These are phyloP conservation scores for Aythya fuligula DNA, from an alignment of 2,797 vertebrate genomes.

Conservation along the genomic window DNA sequence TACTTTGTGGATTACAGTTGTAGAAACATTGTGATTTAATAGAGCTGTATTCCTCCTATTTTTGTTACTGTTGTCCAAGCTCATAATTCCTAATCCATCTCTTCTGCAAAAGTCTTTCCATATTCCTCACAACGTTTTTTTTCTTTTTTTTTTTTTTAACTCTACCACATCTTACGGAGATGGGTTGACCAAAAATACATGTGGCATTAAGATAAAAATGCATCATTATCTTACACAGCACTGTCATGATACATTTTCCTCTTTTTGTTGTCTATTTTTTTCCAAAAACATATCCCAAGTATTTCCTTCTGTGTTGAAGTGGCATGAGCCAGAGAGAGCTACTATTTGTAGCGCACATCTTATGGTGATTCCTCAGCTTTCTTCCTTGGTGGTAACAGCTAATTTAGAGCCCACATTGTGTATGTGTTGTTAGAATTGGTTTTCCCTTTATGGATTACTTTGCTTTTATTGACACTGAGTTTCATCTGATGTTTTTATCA, in stretches of 20 bases:
- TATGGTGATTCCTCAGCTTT: background rate
- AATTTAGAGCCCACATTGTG: background rate
- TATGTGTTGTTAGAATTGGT: conserved; percentile 9
- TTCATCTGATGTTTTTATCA: conserved; percentile 55
- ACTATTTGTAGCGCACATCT: background rate
- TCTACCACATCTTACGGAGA: background rate
- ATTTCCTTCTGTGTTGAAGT: background rate
- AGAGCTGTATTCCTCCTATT: background rate
- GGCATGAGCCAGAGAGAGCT: background rate
- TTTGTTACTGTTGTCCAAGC: background rate
- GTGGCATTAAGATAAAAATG: background rate
- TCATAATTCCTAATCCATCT: background rate
- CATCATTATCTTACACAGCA: background rate
- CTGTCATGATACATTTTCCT: background rate
- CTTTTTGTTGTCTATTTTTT: background rate
- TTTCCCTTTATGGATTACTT: conserved; percentile 37
- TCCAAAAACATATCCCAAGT: background rate
- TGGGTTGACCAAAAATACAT: background rate
- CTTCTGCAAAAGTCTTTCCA: background rate
- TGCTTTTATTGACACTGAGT: conserved; percentile 50
- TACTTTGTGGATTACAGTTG: background rate
- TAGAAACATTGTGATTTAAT: background rate
- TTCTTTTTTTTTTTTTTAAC: background rate
- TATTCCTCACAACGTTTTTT: background rate
- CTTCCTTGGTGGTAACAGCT: background rate